A percentile compares a stretch with the other conserved stretches of the same genome.
Evolutionary conservation across 2,113 vertebrate genomes (phyloP).

Genomic region (Callipepla squamata): DNA sequence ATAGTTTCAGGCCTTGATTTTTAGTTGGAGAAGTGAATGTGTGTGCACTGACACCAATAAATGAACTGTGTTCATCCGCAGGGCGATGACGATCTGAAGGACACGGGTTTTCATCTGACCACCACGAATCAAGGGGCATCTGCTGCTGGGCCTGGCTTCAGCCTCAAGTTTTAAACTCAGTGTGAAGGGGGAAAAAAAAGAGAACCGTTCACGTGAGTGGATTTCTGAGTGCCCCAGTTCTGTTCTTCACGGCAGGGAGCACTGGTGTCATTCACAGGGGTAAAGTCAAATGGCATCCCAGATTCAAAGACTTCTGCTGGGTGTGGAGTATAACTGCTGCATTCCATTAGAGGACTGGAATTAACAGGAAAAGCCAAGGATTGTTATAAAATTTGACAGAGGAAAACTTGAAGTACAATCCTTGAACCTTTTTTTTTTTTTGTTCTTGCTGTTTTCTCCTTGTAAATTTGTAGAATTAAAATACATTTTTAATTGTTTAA

Average conservation of each 20-base stretch:
- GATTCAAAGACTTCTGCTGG: constrained; percentile 25
- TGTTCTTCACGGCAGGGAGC: not conserved
- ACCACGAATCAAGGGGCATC: constrained; percentile 95
- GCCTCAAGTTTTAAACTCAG: constrained; percentile 89
- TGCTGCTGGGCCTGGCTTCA: constrained; percentile 94
- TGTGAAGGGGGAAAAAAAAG: too few species aligned
- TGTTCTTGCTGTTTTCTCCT: not conserved
- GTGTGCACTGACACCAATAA: not conserved
- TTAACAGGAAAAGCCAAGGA: constrained; percentile 28
- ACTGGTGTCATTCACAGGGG: not conserved
- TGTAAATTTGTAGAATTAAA: constrained; percentile 86
- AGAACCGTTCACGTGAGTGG: constrained; percentile 11
- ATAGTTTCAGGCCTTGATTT: not conserved
- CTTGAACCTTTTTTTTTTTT: not conserved
- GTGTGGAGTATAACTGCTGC: constrained; percentile 35
- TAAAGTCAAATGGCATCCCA: not conserved
- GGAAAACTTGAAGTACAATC: constrained; percentile 35
- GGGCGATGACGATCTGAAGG: constrained; percentile 95
- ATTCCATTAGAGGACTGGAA: constrained; percentile 57
- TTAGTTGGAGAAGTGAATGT: not conserved
- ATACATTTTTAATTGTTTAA: constrained; percentile 64
- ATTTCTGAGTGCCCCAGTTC: not conserved
- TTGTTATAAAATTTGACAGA: constrained; percentile 9
- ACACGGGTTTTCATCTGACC: constrained; percentile 95
- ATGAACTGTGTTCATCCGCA: constrained; percentile 20